phyloP scores from a whole-genome alignment of 2,888 invertebrate genomes.

The Neoascia interrupta region DNA sequence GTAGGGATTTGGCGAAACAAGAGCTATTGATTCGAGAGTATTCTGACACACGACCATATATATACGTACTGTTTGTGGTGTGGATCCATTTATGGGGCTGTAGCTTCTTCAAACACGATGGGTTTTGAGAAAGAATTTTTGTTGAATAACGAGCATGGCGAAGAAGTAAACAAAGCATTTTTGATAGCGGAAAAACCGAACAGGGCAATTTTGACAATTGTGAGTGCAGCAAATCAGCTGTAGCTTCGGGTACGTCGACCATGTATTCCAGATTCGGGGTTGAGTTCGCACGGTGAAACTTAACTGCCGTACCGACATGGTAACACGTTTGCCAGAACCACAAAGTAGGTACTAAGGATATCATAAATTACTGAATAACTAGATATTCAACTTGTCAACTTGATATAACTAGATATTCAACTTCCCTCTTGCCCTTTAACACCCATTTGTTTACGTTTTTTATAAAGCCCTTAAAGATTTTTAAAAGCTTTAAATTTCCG shows the following conservation, averaged over 20 bases:
- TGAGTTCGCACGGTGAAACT: background rate
- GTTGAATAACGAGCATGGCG: constrained; percentile 73
- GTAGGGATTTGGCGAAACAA: constrained; percentile 18
- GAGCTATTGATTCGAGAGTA: background rate
- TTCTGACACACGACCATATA: background rate
- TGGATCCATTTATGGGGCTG: constrained; percentile 70
- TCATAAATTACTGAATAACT: too few relatives aligned
- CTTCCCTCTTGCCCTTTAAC: too few relatives aligned
- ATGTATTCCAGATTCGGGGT: background rate
- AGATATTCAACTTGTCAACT: too few relatives aligned
- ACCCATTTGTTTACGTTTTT: too few relatives aligned
- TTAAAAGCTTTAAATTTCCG: too few relatives aligned
- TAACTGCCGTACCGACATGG: too few relatives aligned
- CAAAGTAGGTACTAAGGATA: too few relatives aligned
- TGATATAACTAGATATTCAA: too few relatives aligned
- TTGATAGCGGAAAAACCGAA: constrained; percentile 53
- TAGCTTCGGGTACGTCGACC: background rate
- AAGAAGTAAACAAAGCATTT: constrained; percentile 79
- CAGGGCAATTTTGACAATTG: constrained; percentile 40
- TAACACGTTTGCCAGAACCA: too few relatives aligned
- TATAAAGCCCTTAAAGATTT: too few relatives aligned
- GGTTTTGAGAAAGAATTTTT: constrained; percentile 71
- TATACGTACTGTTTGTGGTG: constrained; percentile 73
- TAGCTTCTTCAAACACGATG: constrained; percentile 47
- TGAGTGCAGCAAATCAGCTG: constrained; percentile 36